A percentile compares a stretch with the other conserved stretches of the same genome.
Evolutionary conservation across 1,140 invertebrate genomes (phyloP).

Genomic region (Halyomorpha halys): DNA sequence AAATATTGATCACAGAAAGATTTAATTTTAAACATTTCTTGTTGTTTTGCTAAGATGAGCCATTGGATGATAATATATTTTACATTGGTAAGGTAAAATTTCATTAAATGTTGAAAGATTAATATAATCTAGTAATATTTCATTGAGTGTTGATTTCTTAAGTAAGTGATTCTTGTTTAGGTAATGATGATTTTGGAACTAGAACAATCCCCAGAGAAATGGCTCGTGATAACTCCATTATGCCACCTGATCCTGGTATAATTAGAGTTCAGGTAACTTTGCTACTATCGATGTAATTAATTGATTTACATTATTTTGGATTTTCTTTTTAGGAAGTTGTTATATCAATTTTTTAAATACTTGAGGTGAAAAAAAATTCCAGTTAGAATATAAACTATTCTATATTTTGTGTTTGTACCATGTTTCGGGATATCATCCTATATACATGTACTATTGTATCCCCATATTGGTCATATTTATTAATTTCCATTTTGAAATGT

Average conservation of each 20-base stretch:
- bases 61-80: slow-evolving; percentile 10
- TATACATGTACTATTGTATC: too few species aligned
- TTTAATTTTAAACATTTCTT: background rate
- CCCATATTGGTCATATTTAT: too few species aligned
- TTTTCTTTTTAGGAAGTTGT: too few species aligned
- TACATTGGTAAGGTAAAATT: slow-evolving; percentile 12
- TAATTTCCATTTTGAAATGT: too few species aligned
- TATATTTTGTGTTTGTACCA: too few species aligned
- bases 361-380: too few species aligned
- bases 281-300: too few species aligned
- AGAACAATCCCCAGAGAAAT: slow-evolving; percentile 73
- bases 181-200: slow-evolving; percentile 68
- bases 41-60: slow-evolving; percentile 14
- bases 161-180: slow-evolving; percentile 32
- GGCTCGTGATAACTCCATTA: slow-evolving; percentile 65
- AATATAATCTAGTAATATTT: background rate
- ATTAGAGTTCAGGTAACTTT: slow-evolving; percentile 51
- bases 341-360: too few species aligned
- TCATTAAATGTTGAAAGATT: background rate
- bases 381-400: too few species aligned
- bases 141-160: background rate
- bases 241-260: slow-evolving; percentile 56
- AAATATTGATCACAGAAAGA: background rate
- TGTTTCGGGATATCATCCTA: too few species aligned
- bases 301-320: too few species aligned